Conservation (phyloP, 2,888 invertebrate genomes). For the Rhorus exstirpatorius region DNA sequence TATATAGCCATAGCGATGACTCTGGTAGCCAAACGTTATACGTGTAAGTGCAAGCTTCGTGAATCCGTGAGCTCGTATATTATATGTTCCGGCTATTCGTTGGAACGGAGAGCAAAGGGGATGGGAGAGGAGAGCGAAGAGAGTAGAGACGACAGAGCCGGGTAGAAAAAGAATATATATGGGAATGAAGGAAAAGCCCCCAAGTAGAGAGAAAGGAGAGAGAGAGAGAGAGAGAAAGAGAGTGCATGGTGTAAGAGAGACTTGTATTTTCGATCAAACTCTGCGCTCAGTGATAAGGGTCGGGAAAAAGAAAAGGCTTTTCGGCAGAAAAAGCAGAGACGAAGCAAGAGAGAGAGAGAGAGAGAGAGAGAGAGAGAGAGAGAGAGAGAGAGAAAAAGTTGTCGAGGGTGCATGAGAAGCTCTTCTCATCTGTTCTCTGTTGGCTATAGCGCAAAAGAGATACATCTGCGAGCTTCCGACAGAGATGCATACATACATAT, state of each 20-base stretch:
- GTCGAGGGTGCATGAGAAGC: constrained; percentile 38
- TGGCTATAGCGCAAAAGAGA: constrained; percentile 8
- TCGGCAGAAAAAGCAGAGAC: not conserved
- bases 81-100: no score
- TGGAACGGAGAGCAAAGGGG: constrained; percentile 28
- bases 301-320: constrained; percentile 28
- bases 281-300: constrained; percentile 22
- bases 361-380: not conserved
- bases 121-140: constrained; percentile 42
- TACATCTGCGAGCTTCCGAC: constrained; percentile 9
- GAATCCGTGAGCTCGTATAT: constrained; percentile 15
- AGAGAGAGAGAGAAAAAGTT: constrained; percentile 13
- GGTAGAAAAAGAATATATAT: constrained; percentile 14
- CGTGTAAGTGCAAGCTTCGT: constrained; percentile 58
- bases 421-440: constrained; percentile 47
- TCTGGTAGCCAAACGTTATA: constrained; percentile 16
- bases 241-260: constrained; percentile 14
- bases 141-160: constrained; percentile 45
- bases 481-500: no score
- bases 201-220: no score
- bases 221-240: not conserved
- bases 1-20: not conserved
- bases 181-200: constrained; percentile 30
- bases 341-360: no score
- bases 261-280: constrained; percentile 61